These are phyloP conservation scores for Oscheius sp. DNA, from an alignment of 2,888 invertebrate species.

Conservation along the genomic window DNA sequence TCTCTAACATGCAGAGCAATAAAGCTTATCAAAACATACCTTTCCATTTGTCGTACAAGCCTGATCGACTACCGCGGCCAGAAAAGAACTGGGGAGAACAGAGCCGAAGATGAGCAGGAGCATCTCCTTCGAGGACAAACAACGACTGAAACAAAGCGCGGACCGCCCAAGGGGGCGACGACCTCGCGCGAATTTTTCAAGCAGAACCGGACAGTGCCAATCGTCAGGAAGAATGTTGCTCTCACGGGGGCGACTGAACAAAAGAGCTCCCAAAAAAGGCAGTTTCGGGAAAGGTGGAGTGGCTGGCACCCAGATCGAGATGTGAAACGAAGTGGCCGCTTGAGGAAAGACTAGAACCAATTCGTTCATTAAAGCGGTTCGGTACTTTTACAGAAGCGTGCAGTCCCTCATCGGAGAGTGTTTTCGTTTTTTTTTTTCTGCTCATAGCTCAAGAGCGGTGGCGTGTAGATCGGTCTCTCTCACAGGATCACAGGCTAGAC, in stretches of 20 bases:
- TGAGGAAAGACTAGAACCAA: too few relatives aligned
- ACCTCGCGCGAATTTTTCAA: too few relatives aligned
- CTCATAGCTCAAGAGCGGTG: too few relatives aligned
- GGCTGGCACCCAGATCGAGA: not conserved
- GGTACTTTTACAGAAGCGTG: not conserved
- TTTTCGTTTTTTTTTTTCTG: slow-evolving; percentile 7
- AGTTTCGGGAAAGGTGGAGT: not conserved
- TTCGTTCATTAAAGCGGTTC: too few relatives aligned
- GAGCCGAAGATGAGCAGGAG: slow-evolving; percentile 16
- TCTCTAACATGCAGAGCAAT: not conserved
- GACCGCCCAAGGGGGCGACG: slow-evolving; percentile 12
- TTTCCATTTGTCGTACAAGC: slow-evolving; percentile 38
- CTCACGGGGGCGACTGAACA: not conserved
- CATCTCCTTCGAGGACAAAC: slow-evolving; percentile 16
- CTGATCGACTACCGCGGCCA: slow-evolving; percentile 9
- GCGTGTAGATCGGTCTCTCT: too few relatives aligned
- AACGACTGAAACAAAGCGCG: slow-evolving; percentile 24
- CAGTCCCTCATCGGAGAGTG: not conserved
- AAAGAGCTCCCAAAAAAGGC: not conserved
- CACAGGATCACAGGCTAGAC: too few relatives aligned
- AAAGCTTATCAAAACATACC: not conserved
- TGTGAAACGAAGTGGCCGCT: too few relatives aligned
- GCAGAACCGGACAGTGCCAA: too few relatives aligned
- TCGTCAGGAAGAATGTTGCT: not conserved
- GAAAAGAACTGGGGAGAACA: not conserved